Conservation (phyloP, 2,888 invertebrate species). For the Drosophila bunnanda region DNA sequence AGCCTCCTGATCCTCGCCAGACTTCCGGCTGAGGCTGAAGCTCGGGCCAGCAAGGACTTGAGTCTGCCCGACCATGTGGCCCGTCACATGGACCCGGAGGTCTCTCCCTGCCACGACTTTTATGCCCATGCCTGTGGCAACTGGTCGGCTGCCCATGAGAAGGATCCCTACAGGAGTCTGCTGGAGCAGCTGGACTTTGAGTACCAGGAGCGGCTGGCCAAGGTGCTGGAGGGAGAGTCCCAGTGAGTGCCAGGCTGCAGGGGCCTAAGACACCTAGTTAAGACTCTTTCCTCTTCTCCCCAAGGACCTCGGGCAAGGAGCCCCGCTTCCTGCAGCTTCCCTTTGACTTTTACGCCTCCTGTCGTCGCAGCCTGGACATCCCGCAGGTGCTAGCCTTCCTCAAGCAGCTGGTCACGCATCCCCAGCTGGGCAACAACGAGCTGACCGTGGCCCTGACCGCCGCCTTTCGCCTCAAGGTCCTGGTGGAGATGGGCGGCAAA, state of each 20-base stretch:
- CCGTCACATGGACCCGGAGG: constrained; percentile 19
- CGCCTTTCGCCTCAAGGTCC: constrained; percentile 14
- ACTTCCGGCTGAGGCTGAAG: background rate
- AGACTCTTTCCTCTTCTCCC: background rate
- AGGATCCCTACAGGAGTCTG: constrained; percentile 27
- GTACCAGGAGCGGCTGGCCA: constrained; percentile 41
- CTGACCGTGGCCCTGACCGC: constrained; percentile 19
- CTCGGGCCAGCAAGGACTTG: background rate
- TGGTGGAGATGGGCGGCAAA: background rate
- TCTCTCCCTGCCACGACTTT: constrained; percentile 52
- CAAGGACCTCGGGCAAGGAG: constrained; percentile 6
- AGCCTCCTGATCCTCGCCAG: background rate
- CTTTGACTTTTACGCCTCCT: constrained; percentile 45
- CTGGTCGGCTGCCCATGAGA: constrained; percentile 37
- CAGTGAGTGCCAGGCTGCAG: background rate
- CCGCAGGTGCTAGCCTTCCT: constrained; percentile 26
- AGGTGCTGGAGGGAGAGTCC: constrained; percentile 9
- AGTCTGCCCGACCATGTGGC: constrained; percentile 20
- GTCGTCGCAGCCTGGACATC: constrained; percentile 20
- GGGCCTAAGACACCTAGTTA: fast-evolving
- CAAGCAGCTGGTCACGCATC: constrained; percentile 8
- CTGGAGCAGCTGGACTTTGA: constrained; percentile 47
- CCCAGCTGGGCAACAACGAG: background rate
- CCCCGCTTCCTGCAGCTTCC: constrained; percentile 44
- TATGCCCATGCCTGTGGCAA: constrained; percentile 60